These are phyloP conservation scores for Hydra vulgaris DNA, from an alignment of 30 jellyfish, hydroid and myxozoan genomes.

Conservation along the genomic window DNA sequence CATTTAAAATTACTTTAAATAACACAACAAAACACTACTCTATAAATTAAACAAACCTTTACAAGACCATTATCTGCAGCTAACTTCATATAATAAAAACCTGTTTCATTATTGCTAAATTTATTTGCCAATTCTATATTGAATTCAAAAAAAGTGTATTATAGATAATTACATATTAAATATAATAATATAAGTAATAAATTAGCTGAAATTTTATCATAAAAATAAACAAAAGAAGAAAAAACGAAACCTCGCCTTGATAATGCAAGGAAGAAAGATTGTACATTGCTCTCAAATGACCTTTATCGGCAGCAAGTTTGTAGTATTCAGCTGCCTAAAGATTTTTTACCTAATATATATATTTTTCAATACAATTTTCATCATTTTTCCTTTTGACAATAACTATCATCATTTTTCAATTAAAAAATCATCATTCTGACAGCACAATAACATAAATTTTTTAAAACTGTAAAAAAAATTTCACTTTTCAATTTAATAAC, in stretches of 20 bases:
- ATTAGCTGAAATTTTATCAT: too few relatives aligned
- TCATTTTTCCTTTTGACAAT: too few relatives aligned
- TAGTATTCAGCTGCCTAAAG: slow-evolving; percentile 21
- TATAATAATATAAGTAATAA: too few relatives aligned
- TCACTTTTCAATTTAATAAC: neutral
- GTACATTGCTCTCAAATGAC: slow-evolving; percentile 20
- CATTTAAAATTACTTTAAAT: too few relatives aligned
- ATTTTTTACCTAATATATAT: too few relatives aligned
- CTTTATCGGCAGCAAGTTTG: slow-evolving; percentile 17
- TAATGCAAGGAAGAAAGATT: slow-evolving; percentile 11
- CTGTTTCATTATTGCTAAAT: neutral
- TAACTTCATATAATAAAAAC: neutral
- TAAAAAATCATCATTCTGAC: neutral
- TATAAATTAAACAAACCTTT: too few relatives aligned
- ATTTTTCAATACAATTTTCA: too few relatives aligned
- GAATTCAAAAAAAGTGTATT: neutral
- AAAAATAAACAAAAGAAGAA: neutral
- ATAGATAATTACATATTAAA: neutral
- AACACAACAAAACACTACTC: too few relatives aligned
- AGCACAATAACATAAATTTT: neutral
- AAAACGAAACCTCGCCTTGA: neutral
- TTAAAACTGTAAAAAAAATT: neutral
- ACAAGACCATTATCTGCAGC: slow-evolving; percentile 9
- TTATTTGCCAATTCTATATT: neutral
- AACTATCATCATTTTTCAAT: too few relatives aligned